Percentiles rank a stretch among this genome's conserved stretches.
phyloP scores from a whole-genome alignment of 2,113 vertebrate genomes.

The Gadus macrocephalus region DNA sequence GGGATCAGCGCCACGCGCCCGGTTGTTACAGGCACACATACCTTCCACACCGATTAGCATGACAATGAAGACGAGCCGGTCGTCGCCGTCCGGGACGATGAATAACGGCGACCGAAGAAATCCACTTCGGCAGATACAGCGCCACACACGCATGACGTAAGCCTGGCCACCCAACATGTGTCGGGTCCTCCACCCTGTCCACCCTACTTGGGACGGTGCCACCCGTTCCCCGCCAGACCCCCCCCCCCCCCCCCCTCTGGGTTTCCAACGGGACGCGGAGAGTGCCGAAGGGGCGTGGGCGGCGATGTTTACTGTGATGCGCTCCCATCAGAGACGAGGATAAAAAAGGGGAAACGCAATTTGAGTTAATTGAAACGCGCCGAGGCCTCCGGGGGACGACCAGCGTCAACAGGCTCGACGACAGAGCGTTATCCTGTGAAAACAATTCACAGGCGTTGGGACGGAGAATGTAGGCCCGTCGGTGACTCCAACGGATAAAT shows the following conservation, averaged over 20 bases:
- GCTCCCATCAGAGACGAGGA: background rate
- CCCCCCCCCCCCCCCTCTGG: too few relatives aligned
- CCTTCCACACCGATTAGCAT: too few relatives aligned
- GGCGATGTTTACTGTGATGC: background rate
- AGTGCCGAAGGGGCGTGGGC: background rate
- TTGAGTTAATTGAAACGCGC: slow-evolving; percentile 14
- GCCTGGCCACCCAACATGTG: background rate
- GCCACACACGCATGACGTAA: too few relatives aligned
- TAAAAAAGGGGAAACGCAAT: slow-evolving; percentile 8
- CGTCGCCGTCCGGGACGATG: too few relatives aligned
- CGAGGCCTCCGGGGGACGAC: background rate
- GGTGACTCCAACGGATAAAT: slow-evolving; percentile 9
- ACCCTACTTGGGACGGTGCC: too few relatives aligned
- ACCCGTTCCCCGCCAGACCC: too few relatives aligned
- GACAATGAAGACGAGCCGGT: too few relatives aligned
- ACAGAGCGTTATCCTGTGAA: slow-evolving; percentile 16
- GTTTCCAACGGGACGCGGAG: background rate
- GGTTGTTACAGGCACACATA: too few relatives aligned
- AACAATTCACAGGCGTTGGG: background rate
- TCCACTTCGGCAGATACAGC: too few relatives aligned
- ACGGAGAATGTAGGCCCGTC: background rate
- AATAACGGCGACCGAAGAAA: too few relatives aligned
- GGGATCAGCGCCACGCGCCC: too few relatives aligned
- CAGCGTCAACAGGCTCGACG: background rate
- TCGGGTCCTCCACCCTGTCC: too few relatives aligned